Evolutionary conservation across 2,888 invertebrate genomes (phyloP).

Genomic region (Agriopis leucophaearia): DNA sequence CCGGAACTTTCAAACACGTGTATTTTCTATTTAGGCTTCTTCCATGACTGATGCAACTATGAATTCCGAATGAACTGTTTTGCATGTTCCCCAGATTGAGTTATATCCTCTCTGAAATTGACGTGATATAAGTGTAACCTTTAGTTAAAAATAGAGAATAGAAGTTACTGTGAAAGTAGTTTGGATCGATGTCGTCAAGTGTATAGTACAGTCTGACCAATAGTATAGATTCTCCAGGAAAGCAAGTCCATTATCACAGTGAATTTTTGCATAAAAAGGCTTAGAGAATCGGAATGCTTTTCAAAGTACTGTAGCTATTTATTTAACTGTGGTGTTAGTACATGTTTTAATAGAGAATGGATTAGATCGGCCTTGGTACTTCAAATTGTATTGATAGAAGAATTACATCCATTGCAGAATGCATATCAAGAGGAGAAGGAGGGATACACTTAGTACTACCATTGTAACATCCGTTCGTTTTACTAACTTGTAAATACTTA

Average conservation of each 20-base stretch:
- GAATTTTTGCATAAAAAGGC: background rate
- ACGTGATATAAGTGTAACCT: slow-evolving; percentile 48
- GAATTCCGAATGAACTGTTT: slow-evolving; percentile 51
- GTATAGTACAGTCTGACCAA: slow-evolving; percentile 29
- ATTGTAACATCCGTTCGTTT: slow-evolving; percentile 65
- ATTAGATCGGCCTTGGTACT: slow-evolving; percentile 48
- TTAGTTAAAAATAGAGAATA: slow-evolving; percentile 52
- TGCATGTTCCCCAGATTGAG: slow-evolving; percentile 69
- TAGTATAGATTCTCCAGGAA: slow-evolving; percentile 8
- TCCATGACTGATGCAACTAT: slow-evolving; percentile 18
- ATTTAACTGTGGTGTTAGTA: slow-evolving; percentile 31
- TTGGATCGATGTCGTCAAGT: slow-evolving; percentile 76
- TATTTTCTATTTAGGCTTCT: slow-evolving; percentile 38
- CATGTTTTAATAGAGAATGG: slow-evolving; percentile 32
- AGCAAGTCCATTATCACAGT: background rate
- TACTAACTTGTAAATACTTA: slow-evolving; percentile 58
- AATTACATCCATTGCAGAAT: slow-evolving; percentile 84
- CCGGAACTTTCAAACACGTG: slow-evolving; percentile 55
- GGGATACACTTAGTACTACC: slow-evolving; percentile 77
- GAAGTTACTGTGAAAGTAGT: slow-evolving; percentile 64
- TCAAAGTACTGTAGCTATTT: slow-evolving; percentile 13
- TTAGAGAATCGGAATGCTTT: background rate
- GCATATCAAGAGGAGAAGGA: slow-evolving; percentile 79
- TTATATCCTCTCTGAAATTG: slow-evolving; percentile 52
- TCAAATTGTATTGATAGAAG: slow-evolving; percentile 65